Base-by-base conservation (phyloP, 2,797 vertebrate species). In the Hapalemur alaotrensis region DNA sequence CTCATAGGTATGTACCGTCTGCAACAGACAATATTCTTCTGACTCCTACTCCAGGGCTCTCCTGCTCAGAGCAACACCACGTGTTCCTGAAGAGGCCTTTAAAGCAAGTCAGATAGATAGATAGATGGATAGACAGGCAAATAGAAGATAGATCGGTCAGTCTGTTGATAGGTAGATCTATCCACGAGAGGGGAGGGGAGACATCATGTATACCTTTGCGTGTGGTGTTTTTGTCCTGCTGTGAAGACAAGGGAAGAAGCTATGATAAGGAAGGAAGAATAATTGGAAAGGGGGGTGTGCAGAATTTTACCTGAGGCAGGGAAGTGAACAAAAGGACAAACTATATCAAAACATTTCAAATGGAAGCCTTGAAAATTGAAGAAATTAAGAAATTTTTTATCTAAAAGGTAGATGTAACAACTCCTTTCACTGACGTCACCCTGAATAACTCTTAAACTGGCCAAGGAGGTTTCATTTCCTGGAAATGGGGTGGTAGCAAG, bases 401-500 rank as follows among this genome's bases (percentile, higher is more conserved):
- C 59, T 87, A 43, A 73, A 89, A 57, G 92, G 61, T 57, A 72
- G 76, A 41, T 11, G 0, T 46, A 70, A 85, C 14, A 85, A 59
- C 9, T 0, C 67, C 15, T 61, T 48, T 85, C 46, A 23, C n/a
- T 84, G 43, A 46, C 0, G 4, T 65, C 14, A 73, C 50, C 69
- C 35, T 35, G 81, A 46, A 67, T n/a, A 85, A 23, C 38, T 87
- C 90, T 82, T 48, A 46, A 35, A 72, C 18, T 46, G 13, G 20
- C 41, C 41, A 54, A 78, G 13, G 14, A 69, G 41, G 9, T 50
- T 87, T 84, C 43, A 63, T 52, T 92, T 87, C 76, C 63, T 85
- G 20, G 86, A 94, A 93, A 82, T 0, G 59, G 63, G 83, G 85
- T 83, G 86, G 76, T 41, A 91, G 43, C 22, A 22, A 73, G 69